Evolutionary conservation across 2,113 vertebrate genomes (phyloP).

Genomic region (Phocoena sinus): DNA sequence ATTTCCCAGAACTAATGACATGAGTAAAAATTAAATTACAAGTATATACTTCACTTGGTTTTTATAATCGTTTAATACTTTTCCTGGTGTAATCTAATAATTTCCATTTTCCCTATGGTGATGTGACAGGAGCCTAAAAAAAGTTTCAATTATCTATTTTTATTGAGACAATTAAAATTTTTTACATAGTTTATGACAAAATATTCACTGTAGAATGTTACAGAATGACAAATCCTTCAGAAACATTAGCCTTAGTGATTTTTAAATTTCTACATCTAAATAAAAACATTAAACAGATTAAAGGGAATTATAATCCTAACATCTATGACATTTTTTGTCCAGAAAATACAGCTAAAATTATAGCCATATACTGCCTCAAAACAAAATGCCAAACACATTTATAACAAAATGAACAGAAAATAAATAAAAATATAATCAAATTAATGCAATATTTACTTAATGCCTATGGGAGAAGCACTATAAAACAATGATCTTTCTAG

Average conservation of each 20-base stretch:
- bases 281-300: constrained; percentile 24
- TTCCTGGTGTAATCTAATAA: neutral
- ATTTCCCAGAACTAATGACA: neutral
- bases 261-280: constrained; percentile 27
- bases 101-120: neutral
- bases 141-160: constrained; percentile 18
- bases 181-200: constrained; percentile 15
- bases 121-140: neutral
- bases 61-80: constrained; percentile 24
- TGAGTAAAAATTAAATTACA: constrained; percentile 14
- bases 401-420: constrained; percentile 2
- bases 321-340: neutral
- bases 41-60: neutral
- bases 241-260: neutral
- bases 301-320: neutral
- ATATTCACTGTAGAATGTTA: neutral
- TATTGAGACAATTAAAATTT: neutral
- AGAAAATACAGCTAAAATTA: constrained; percentile 12
- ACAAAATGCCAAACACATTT: constrained; percentile 20
- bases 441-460: neutral
- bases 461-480: neutral
- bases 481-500: neutral
- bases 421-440: constrained; percentile 41
- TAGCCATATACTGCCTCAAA: neutral
- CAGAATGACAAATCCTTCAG: neutral